Evolutionary conservation across 2,888 invertebrate genomes (phyloP).

Genomic region (Conchocele bisecta): DNA sequence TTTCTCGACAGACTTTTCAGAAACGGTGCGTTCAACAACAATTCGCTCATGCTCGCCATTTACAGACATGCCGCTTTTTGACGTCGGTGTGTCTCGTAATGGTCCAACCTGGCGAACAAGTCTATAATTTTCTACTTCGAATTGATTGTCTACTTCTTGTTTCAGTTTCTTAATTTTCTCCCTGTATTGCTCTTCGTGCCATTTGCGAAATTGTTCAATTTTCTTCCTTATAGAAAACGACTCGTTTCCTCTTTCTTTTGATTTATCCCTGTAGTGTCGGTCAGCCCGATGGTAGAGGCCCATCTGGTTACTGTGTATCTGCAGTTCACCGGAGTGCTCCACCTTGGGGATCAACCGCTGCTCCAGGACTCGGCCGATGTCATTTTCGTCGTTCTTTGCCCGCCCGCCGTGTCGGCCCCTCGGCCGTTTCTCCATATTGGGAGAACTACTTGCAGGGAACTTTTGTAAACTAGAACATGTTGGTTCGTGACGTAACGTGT

Average conservation of each 20-base stretch:
- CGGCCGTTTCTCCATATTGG: constrained; percentile 57
- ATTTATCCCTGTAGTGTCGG: constrained; percentile 47
- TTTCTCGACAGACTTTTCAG: constrained; percentile 57
- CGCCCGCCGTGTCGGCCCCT: constrained; percentile 55
- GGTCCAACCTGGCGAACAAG: constrained; percentile 39
- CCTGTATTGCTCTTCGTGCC: constrained; percentile 76
- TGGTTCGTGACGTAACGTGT: constrained; percentile 52
- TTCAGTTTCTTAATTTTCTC: constrained; percentile 71
- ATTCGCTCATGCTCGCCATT: constrained; percentile 20
- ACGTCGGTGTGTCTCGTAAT: constrained; percentile 51
- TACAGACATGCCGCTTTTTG: constrained; percentile 46
- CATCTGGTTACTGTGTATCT: constrained; percentile 65
- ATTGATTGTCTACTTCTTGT: constrained; percentile 67
- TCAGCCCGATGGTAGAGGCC: constrained; percentile 62
- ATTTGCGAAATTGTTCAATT: constrained; percentile 76
- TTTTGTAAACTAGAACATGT: constrained; percentile 60
- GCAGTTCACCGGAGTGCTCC: constrained; percentile 52
- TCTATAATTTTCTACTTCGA: constrained; percentile 60
- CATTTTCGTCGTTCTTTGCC: constrained; percentile 42
- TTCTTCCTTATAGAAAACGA: constrained; percentile 75
- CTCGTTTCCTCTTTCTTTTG: constrained; percentile 59
- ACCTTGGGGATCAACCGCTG: constrained; percentile 35
- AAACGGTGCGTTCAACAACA: constrained; percentile 45
- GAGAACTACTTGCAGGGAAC: constrained; percentile 55
- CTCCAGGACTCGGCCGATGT: no score